A percentile compares a stretch with the other conserved stretches of the same genome.
Conservation (phyloP, 2,888 invertebrate genomes). For the Zhuqinia jingwanae region DNA sequence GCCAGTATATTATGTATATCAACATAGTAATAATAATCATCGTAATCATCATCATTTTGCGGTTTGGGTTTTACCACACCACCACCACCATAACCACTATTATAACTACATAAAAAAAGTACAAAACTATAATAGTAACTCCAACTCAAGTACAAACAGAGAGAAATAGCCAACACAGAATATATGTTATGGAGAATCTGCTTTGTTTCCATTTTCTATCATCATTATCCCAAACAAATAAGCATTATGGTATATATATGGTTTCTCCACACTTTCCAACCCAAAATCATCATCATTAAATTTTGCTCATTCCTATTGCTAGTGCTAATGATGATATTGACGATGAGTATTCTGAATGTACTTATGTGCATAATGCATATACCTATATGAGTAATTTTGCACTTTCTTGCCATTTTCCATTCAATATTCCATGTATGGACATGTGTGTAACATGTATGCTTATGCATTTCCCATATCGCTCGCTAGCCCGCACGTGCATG, state of each 20-base stretch:
- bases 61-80: conserved; percentile 1
- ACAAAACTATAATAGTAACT: conserved; percentile 31
- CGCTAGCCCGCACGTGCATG: not conserved
- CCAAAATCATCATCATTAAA: not conserved
- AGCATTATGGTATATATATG: conserved; percentile 5
- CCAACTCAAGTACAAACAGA: conserved; percentile 31
- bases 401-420: not conserved
- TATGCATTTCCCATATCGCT: not conserved
- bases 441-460: not conserved
- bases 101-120: too few species aligned
- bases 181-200: too few species aligned
- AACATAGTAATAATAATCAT: too few species aligned
- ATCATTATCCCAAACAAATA: conserved; percentile 58
- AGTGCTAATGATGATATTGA: not conserved
- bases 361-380: not conserved
- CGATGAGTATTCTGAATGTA: not conserved
- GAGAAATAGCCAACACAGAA: not conserved
- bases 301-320: too few species aligned
- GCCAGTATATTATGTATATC: not conserved
- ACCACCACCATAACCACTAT: not conserved
- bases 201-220: conserved; percentile 57
- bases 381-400: not conserved
- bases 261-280: conserved; percentile 25
- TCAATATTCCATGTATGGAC: conserved; percentile 36
- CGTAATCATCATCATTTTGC: not conserved